These are phyloP conservation scores for Drosophila melanosoma DNA, from an alignment of 2,888 invertebrate genomes.

Conservation along the genomic window DNA sequence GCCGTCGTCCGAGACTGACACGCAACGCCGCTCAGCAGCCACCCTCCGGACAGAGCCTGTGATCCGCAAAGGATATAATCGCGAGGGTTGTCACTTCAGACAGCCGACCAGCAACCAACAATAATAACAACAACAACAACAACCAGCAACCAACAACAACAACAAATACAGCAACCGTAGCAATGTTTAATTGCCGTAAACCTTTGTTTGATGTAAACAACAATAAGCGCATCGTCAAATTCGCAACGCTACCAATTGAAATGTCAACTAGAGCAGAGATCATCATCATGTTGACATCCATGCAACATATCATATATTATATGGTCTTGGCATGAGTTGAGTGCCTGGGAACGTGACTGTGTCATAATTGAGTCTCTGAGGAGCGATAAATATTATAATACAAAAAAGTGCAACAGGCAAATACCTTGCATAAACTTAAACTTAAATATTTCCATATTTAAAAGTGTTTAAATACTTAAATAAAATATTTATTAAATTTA, in stretches of 20 bases:
- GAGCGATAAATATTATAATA: background rate
- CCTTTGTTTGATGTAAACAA: constrained; percentile 84
- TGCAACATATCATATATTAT: constrained; percentile 30
- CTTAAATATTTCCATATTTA: too few species aligned
- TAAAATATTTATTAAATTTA: background rate
- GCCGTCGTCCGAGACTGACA: constrained; percentile 52
- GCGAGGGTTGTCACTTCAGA: constrained; percentile 77
- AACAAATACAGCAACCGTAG: constrained; percentile 36
- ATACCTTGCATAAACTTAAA: background rate
- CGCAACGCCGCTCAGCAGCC: constrained; percentile 68
- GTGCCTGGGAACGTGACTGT: constrained; percentile 29
- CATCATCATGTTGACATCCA: constrained; percentile 48
- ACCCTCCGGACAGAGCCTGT: constrained; percentile 63
- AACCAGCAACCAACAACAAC: constrained; percentile 14
- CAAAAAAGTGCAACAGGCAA: background rate
- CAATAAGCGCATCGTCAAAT: constrained; percentile 60
- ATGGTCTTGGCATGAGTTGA: constrained; percentile 10
- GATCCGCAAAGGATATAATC: constrained; percentile 81
- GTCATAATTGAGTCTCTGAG: constrained; percentile 45
- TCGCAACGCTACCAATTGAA: constrained; percentile 74
- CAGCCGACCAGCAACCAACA: constrained; percentile 5
- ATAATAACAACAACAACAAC: constrained; percentile 8
- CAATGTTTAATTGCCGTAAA: constrained; percentile 85
- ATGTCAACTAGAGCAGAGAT: constrained; percentile 57
- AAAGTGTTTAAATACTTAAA: background rate